phyloP scores from a whole-genome alignment of 1,140 invertebrate species.

The Oppia nitens region DNA sequence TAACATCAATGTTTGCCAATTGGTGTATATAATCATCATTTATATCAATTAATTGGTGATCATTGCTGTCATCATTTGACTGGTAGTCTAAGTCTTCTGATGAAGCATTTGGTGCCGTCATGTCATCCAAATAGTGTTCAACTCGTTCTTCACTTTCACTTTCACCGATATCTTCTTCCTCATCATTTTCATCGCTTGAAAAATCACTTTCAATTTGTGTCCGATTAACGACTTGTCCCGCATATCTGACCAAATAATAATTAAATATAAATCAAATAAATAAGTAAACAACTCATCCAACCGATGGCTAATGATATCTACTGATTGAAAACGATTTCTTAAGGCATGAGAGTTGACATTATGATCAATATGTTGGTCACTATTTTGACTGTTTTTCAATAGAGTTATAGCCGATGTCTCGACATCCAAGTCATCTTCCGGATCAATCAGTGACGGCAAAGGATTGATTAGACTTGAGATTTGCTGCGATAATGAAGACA shows the following conservation, averaged over 20 bases:
- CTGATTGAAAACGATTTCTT: slow-evolving; percentile 9
- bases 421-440: slow-evolving; percentile 23
- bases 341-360: slow-evolving; percentile 14
- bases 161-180: background rate
- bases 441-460: slow-evolving; percentile 23
- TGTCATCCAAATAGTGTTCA: background rate
- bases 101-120: background rate
- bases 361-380: slow-evolving; percentile 13
- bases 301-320: slow-evolving; percentile 8
- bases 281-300: slow-evolving; percentile 25
- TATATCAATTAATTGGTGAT: slow-evolving; percentile 9
- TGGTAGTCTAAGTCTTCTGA: background rate
- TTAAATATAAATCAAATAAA: slow-evolving; percentile 46
- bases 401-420: background rate
- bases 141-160: background rate
- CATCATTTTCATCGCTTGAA: slow-evolving; percentile 16
- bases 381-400: slow-evolving; percentile 6
- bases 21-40: slow-evolving; percentile 16
- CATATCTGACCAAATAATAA: slow-evolving; percentile 53
- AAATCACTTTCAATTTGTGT: slow-evolving; percentile 14
- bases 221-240: slow-evolving; percentile 29
- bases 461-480: slow-evolving; percentile 16
- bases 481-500: slow-evolving; percentile 1
- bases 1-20: slow-evolving; percentile 30
- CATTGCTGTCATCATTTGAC: background rate